These are phyloP conservation scores for Macrotus californicus DNA, from an alignment of 2,113 vertebrate genomes.

Conservation along the genomic window DNA sequence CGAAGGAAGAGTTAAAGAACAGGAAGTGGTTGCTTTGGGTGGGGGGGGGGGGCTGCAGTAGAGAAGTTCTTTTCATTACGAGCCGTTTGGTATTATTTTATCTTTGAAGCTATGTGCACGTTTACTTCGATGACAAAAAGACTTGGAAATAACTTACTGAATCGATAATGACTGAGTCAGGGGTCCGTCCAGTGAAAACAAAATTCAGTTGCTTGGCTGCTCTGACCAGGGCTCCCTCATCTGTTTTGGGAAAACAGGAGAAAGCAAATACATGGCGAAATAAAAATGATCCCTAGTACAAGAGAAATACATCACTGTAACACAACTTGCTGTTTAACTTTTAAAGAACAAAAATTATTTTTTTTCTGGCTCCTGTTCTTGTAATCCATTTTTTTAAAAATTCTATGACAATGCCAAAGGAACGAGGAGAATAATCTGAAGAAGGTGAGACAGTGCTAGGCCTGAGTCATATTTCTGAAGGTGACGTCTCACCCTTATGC, in stretches of 20 bases:
- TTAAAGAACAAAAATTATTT: conserved; percentile 11
- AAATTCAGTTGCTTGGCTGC: conserved; percentile 92
- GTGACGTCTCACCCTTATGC: neutral
- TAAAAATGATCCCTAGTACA: neutral
- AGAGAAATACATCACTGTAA: neutral
- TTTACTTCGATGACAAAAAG: neutral
- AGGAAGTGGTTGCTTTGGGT: neutral
- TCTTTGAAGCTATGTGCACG: neutral
- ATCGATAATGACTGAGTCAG: conserved; percentile 93
- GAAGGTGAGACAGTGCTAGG: neutral
- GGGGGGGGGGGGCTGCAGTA: no score
- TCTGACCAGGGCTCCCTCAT: conserved; percentile 96
- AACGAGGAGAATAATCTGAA: neutral
- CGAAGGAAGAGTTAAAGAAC: neutral
- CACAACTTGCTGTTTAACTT: neutral
- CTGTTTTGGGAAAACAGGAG: conserved; percentile 74
- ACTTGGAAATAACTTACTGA: conserved; percentile 79
- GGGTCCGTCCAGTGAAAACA: conserved; percentile 95
- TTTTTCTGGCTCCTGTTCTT: neutral
- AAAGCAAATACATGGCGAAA: neutral
- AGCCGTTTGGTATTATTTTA: neutral
- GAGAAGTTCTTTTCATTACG: neutral
- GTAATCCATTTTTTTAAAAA: neutral
- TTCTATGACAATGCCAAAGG: neutral
- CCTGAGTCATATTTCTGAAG: neutral